These are phyloP conservation scores for Leptura quadrifasciata DNA, from an alignment of 2,888 invertebrate genomes.

Conservation along the genomic window DNA sequence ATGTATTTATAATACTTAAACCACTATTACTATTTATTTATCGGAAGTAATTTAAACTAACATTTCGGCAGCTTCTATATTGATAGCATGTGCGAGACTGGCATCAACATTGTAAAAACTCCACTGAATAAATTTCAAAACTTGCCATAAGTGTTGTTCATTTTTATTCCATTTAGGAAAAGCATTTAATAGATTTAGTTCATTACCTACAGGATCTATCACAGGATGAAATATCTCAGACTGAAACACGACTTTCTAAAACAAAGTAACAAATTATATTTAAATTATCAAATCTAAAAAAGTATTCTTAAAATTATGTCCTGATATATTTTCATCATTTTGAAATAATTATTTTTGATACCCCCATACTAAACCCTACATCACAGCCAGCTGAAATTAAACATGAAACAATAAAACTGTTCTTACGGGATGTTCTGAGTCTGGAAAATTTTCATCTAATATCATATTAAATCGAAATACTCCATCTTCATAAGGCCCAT, in stretches of 20 bases:
- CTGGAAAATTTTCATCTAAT: slow-evolving; percentile 92
- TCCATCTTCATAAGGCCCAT: slow-evolving; percentile 92
- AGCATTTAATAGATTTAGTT: slow-evolving; percentile 85
- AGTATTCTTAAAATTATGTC: no score
- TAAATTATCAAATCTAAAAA: no score
- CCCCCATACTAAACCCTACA: no score
- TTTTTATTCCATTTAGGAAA: slow-evolving; percentile 92
- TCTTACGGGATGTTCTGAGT: slow-evolving; percentile 87
- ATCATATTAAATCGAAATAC: slow-evolving; percentile 92
- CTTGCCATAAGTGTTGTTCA: slow-evolving; percentile 91
- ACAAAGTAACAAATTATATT: slow-evolving; percentile 36
- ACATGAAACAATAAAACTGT: not conserved
- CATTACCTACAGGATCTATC: slow-evolving; percentile 85
- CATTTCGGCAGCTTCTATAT: slow-evolving; percentile 83
- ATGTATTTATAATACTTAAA: not conserved
- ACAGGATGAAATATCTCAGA: slow-evolving; percentile 91
- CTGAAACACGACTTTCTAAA: slow-evolving; percentile 89
- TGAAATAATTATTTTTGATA: no score
- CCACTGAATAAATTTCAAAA: slow-evolving; percentile 88
- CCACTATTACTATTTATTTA: not conserved
- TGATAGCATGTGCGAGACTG: slow-evolving; percentile 79
- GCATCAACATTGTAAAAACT: slow-evolving; percentile 88
- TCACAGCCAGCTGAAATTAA: not conserved
- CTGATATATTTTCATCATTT: no score
- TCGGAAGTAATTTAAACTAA: slow-evolving; percentile 72